These are phyloP conservation scores for Druon quercuslanigerum DNA, from an alignment of 1,140 invertebrate species.

Conservation along the genomic window DNA sequence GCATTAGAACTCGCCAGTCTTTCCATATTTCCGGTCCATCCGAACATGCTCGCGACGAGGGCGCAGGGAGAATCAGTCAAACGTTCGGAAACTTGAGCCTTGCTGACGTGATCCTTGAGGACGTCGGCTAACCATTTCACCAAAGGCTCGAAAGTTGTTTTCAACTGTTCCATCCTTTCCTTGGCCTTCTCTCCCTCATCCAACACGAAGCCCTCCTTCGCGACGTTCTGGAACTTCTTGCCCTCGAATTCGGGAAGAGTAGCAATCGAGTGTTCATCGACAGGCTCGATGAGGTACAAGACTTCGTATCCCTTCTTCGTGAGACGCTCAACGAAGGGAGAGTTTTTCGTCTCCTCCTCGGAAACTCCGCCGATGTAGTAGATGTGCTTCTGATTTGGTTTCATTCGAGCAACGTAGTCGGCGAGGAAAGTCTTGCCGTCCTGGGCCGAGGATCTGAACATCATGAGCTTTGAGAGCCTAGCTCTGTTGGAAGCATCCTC, in stretches of 20 bases:
- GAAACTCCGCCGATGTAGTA: slow-evolving; percentile 97
- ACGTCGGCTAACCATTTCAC: slow-evolving; percentile 93
- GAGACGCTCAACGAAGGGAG: slow-evolving; percentile 96
- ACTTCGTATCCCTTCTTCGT: slow-evolving; percentile 97
- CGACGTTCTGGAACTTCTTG: slow-evolving; percentile 99
- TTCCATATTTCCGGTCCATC: slow-evolving; percentile 99
- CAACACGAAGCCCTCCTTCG: slow-evolving; percentile 97
- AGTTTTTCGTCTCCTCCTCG: slow-evolving; percentile 91
- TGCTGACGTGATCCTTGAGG: slow-evolving; percentile 89
- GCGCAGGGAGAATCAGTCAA: slow-evolving; percentile 96
- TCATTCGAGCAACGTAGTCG: slow-evolving; percentile 97
- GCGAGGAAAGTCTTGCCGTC: slow-evolving; percentile 84
- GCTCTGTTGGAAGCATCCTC: slow-evolving; percentile 98
- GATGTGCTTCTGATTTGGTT: slow-evolving; percentile 96
- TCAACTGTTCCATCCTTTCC: slow-evolving; percentile 87
- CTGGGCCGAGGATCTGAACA: slow-evolving; percentile 91
- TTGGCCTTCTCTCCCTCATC: slow-evolving; percentile 90
- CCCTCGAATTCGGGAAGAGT: slow-evolving; percentile 99
- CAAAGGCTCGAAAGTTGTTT: slow-evolving; percentile 91
- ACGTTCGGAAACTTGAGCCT: slow-evolving; percentile 92
- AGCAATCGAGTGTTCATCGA: slow-evolving; percentile 98
- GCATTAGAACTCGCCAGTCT: slow-evolving; percentile 96
- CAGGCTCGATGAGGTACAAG: slow-evolving; percentile 95
- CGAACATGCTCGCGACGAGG: slow-evolving; percentile 96
- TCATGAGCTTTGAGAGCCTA: slow-evolving; percentile 94